Conservation (phyloP, 2,113 vertebrate species). For the Recurvirostra avosetta region DNA sequence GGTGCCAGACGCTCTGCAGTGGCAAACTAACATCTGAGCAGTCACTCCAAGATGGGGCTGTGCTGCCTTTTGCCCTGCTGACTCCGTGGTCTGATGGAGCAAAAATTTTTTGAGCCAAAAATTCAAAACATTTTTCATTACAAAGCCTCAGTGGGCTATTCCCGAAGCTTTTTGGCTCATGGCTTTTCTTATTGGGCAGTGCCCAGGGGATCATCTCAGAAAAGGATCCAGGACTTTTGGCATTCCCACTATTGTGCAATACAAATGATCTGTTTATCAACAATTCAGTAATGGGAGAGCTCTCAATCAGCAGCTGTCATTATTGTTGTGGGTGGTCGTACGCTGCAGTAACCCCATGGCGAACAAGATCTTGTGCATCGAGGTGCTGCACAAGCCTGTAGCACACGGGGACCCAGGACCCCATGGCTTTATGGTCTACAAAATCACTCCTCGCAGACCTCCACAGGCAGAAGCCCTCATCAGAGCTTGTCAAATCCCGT, state of each 20-base stretch:
- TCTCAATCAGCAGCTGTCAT: neutral
- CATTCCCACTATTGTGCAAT: neutral
- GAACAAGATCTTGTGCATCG: fast-evolving
- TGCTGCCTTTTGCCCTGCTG: neutral
- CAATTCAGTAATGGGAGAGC: no score
- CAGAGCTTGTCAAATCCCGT: no score
- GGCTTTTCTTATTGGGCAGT: neutral
- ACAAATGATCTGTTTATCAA: neutral
- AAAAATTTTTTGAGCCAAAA: neutral
- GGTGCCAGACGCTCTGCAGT: neutral
- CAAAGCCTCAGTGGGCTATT: neutral
- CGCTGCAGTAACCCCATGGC: neutral
- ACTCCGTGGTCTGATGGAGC: neutral
- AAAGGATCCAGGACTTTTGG: neutral
- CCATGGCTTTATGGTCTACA: no score
- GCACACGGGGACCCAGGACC: no score
- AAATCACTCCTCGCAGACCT: no score
- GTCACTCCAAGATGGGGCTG: neutral
- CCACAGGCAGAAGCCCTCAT: neutral
- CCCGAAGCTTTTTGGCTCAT: neutral
- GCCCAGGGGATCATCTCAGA: neutral
- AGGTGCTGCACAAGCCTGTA: neutral
- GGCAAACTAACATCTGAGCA: neutral
- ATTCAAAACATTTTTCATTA: neutral
- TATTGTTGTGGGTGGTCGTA: no score